phyloP scores from a whole-genome alignment of 64 coral and sea anemone species.

The Anthopleura sola region DNA sequence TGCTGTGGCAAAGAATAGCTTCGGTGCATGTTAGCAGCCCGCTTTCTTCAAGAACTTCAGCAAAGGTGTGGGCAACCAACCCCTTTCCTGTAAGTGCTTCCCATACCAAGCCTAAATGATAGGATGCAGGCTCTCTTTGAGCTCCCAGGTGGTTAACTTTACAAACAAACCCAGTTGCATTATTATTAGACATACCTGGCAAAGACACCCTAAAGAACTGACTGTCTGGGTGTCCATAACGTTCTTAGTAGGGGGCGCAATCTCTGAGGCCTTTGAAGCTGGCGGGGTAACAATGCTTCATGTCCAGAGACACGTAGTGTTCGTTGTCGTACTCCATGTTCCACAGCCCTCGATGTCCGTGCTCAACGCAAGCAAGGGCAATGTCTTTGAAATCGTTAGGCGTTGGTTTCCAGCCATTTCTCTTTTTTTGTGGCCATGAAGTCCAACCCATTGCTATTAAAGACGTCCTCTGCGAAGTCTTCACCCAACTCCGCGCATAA shows the following conservation, averaged over 20 bases:
- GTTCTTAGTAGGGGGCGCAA: neutral
- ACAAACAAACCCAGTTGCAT: neutral
- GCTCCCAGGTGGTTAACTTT: neutral
- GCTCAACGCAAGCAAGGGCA: conserved; percentile 18
- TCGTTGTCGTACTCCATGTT: neutral
- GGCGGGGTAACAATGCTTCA: conserved; percentile 32
- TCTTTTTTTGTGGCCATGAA: too few species aligned
- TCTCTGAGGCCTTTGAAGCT: neutral
- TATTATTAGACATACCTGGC: neutral
- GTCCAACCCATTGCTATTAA: too few species aligned
- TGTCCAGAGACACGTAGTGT: neutral
- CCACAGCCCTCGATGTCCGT: conserved; percentile 12
- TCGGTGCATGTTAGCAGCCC: neutral
- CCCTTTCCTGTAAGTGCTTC: neutral
- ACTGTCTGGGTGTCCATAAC: conserved; percentile 7
- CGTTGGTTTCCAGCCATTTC: conserved; percentile 13
- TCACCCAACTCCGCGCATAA: neutral
- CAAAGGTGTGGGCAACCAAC: neutral
- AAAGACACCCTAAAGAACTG: neutral
- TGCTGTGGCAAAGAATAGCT: neutral
- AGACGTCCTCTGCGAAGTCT: too few species aligned
- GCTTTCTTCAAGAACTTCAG: neutral
- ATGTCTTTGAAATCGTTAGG: neutral
- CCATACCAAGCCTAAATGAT: too few species aligned
- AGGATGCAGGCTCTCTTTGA: neutral